phyloP scores from a whole-genome alignment of 2,113 vertebrate species.

The Pelvicachromis taeniatus region DNA sequence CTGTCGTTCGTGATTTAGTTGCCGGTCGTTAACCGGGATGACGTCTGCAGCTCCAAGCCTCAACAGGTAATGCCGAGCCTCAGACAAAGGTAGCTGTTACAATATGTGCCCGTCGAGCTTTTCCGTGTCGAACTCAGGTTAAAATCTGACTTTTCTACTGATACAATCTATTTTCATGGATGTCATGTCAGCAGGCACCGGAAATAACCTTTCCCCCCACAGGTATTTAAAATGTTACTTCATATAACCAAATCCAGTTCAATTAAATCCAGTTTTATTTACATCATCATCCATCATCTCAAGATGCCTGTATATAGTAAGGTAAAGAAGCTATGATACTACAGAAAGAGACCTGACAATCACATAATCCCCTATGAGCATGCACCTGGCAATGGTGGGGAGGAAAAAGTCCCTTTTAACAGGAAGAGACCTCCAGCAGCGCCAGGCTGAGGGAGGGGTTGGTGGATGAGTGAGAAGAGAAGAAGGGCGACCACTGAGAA shows the following conservation, averaged over 20 bases:
- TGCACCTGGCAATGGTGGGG: fast-evolving
- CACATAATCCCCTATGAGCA: neutral
- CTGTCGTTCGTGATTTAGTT: conserved; percentile 1
- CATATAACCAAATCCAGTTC: neutral
- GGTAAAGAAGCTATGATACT: neutral
- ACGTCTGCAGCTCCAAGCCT: conserved; percentile 2
- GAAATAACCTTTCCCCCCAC: fast-evolving
- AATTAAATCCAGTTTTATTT: neutral
- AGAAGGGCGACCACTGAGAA: neutral
- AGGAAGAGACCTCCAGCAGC: neutral
- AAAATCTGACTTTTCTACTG: too few relatives aligned
- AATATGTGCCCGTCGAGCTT: neutral
- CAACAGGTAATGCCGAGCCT: conserved; percentile 41
- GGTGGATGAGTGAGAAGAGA: neutral
- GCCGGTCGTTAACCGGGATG: neutral
- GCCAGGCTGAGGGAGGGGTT: neutral
- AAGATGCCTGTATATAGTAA: neutral
- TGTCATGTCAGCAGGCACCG: neutral
- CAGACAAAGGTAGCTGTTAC: neutral
- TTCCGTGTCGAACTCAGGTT: neutral
- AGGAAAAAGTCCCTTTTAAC: neutral
- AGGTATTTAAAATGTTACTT: neutral
- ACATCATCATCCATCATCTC: neutral
- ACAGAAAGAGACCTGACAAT: neutral
- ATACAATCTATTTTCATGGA: too few relatives aligned